Percentiles rank a stretch among this genome's conserved stretches.
Evolutionary conservation across 2,113 vertebrate genomes (phyloP).

Genomic region (Alosa alosa): DNA sequence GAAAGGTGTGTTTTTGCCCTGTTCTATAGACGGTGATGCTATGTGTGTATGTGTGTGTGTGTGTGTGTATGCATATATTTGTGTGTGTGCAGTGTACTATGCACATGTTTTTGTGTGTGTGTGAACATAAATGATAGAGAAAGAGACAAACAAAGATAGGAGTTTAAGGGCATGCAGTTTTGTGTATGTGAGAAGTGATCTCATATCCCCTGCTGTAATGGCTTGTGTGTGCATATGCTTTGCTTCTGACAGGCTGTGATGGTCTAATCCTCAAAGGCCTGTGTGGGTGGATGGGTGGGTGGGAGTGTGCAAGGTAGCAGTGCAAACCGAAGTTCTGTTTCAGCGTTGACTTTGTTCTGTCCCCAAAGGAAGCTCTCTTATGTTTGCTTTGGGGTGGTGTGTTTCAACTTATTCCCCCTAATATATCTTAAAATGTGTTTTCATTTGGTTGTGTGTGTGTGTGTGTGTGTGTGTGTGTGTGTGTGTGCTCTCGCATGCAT

Average conservation of each 20-base stretch:
- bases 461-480: neutral
- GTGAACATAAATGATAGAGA: neutral
- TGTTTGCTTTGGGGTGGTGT: neutral
- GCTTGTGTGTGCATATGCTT: neutral
- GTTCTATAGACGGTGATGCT: neutral
- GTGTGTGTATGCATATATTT: slow-evolving; percentile 23
- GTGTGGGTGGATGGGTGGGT: neutral
- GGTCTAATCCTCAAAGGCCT: neutral
- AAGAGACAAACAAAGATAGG: neutral
- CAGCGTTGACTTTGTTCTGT: neutral
- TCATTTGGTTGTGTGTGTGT: neutral
- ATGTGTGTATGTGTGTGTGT: slow-evolving; percentile 20
- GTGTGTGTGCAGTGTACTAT: neutral
- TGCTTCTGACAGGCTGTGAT: neutral
- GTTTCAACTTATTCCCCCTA: neutral
- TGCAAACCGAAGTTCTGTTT: neutral
- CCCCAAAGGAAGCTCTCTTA: neutral
- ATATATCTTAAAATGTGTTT: neutral
- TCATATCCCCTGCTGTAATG: neutral
- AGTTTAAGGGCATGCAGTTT: neutral
- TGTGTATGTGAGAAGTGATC: neutral
- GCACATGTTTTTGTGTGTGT: neutral
- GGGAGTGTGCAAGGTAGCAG: slow-evolving; percentile 33
- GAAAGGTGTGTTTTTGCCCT: slow-evolving; percentile 68
- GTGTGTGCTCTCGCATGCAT: neutral